These are phyloP conservation scores for Oncorhynchus nerka DNA, from an alignment of 2,113 vertebrate genomes.

Conservation along the genomic window DNA sequence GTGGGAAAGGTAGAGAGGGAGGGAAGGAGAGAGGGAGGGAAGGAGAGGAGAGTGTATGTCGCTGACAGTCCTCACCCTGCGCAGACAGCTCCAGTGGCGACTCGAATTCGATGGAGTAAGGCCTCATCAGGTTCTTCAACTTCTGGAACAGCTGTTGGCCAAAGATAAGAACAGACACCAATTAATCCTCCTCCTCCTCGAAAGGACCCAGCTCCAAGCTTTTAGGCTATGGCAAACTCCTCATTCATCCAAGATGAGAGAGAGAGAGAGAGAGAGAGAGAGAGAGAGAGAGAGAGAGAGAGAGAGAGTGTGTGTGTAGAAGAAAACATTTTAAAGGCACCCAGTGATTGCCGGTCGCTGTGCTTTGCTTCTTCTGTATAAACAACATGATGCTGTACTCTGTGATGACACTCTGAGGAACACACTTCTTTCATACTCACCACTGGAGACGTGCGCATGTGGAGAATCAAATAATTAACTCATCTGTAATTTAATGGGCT, in stretches of 20 bases:
- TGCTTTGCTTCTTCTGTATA: not conserved
- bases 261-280: too few species aligned
- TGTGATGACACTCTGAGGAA: not conserved
- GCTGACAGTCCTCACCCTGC: constrained; percentile 80
- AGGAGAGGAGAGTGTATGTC: constrained; percentile 1
- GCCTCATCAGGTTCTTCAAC: constrained; percentile 97
- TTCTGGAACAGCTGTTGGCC: constrained; percentile 92
- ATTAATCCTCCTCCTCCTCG: constrained; percentile 32
- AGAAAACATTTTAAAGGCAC: constrained; percentile 10
- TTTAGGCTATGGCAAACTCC: constrained; percentile 4
- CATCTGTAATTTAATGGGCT: not conserved
- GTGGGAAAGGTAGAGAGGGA: not conserved
- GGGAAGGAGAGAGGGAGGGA: not conserved
- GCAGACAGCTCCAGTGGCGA: constrained; percentile 98
- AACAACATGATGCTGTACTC: too few species aligned
- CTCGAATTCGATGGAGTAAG: constrained; percentile 91
- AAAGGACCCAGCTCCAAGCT: not conserved
- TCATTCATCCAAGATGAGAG: not conserved
- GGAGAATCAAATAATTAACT: not conserved
- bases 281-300: not conserved
- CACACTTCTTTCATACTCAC: not conserved
- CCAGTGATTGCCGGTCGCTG: not conserved
- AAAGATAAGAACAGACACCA: constrained; percentile 64
- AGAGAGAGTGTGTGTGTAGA: not conserved
- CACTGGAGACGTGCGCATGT: not conserved